Conservation (phyloP, 2,888 invertebrate genomes). For the Diarsia dahlii region DNA sequence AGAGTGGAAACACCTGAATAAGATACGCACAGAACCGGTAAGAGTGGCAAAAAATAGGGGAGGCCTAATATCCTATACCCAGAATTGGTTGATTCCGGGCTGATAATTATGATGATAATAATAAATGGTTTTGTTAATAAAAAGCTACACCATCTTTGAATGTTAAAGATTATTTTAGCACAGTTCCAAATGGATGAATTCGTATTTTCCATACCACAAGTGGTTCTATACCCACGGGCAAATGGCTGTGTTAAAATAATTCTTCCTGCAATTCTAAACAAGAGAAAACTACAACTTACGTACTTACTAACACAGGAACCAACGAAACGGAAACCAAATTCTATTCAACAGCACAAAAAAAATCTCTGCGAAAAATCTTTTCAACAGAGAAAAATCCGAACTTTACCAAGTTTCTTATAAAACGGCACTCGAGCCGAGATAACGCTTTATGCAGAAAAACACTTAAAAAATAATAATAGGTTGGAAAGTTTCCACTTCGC, state of each 20-base stretch:
- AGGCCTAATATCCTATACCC: too few relatives aligned
- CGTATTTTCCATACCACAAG: neutral
- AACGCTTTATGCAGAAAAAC: slow-evolving; percentile 54
- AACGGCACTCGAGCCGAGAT: slow-evolving; percentile 44
- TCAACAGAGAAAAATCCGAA: slow-evolving; percentile 31
- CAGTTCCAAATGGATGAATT: neutral
- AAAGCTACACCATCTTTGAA: neutral
- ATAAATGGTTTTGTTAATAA: neutral
- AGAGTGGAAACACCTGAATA: too few relatives aligned
- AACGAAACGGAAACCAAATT: slow-evolving; percentile 41
- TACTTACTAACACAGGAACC: slow-evolving; percentile 19
- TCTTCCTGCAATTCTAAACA: neutral
- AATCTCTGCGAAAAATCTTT: slow-evolving; percentile 30
- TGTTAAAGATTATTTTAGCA: neutral
- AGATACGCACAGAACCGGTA: too few relatives aligned
- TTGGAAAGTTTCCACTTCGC: slow-evolving; percentile 47
- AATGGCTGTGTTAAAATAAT: neutral
- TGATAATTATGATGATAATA: too few relatives aligned
- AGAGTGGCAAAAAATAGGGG: too few relatives aligned
- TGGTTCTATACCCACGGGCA: neutral
- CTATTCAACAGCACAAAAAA: slow-evolving; percentile 33
- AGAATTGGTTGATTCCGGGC: too few relatives aligned
- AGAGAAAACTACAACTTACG: slow-evolving; percentile 17
- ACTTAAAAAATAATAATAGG: slow-evolving; percentile 59
- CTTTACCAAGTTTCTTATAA: slow-evolving; percentile 40